Evolutionary conservation across 2,113 vertebrate species (phyloP).

Genomic region (Odontophorus gujanensis): DNA sequence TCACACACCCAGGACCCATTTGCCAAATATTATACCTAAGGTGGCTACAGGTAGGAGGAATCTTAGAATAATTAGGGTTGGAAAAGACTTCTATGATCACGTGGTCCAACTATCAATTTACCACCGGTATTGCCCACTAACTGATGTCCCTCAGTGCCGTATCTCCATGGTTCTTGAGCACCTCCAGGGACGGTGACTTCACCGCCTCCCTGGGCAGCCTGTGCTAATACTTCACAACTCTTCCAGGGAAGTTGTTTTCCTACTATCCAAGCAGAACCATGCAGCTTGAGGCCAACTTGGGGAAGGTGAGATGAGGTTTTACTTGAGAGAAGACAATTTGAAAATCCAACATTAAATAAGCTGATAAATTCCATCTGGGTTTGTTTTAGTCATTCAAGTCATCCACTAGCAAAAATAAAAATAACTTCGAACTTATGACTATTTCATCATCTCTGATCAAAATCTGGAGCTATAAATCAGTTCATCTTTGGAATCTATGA

Average conservation of each 20-base stretch:
- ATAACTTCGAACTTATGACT: slow-evolving; percentile 34
- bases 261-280: too few relatives aligned
- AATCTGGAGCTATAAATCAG: slow-evolving; percentile 6
- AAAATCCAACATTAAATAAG: not conserved
- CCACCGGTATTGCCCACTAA: too few relatives aligned
- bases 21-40: not conserved
- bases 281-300: too few relatives aligned
- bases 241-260: too few relatives aligned
- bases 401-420: slow-evolving; percentile 45
- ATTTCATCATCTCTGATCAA: slow-evolving; percentile 42
- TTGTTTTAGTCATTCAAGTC: slow-evolving; percentile 34
- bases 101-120: too few relatives aligned
- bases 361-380: not conserved
- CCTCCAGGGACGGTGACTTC: too few relatives aligned
- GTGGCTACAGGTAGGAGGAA: not conserved
- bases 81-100: too few relatives aligned
- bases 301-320: not conserved
- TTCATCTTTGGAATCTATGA: not conserved
- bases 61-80: too few relatives aligned
- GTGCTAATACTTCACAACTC: too few relatives aligned
- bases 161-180: too few relatives aligned
- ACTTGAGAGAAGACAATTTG: not conserved
- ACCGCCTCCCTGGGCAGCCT: too few relatives aligned
- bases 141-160: too few relatives aligned
- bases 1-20: not conserved